Conservation (phyloP, 2,888 invertebrate genomes). For the Amiota communis region DNA sequence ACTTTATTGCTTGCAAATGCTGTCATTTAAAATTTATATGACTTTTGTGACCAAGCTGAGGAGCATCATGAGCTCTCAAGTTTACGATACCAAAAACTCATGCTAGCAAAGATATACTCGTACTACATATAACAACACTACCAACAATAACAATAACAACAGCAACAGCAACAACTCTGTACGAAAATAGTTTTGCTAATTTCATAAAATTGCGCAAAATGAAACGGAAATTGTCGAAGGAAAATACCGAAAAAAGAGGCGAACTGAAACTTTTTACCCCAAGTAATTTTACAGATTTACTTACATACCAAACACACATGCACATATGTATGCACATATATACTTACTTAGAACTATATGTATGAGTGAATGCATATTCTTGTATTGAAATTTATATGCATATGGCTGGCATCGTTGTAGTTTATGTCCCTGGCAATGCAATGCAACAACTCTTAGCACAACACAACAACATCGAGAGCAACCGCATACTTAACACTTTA, state of each 20-base stretch:
- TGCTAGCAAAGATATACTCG: conserved; percentile 22
- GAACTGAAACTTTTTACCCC: conserved; percentile 17
- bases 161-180: conserved; percentile 25
- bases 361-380: no score
- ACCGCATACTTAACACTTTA: conserved; percentile 27
- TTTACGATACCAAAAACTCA: conserved; percentile 25
- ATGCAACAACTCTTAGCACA: background rate
- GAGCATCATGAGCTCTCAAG: conserved; percentile 2
- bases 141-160: conserved; percentile 29
- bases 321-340: no score
- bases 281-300: conserved; percentile 28
- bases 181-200: conserved; percentile 62
- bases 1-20: conserved; percentile 39
- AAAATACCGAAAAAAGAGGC: background rate
- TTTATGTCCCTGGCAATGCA: background rate
- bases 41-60: conserved; percentile 55
- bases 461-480: background rate
- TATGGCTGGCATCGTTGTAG: background rate
- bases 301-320: background rate
- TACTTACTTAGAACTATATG: no score
- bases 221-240: conserved; percentile 29
- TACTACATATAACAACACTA: conserved; percentile 31
- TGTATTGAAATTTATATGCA: conserved; percentile 8
- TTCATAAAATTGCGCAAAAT: conserved; percentile 38
- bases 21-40: conserved; percentile 65